Evolutionary conservation across 2,113 vertebrate species (phyloP).

Genomic region (Lucifuga dentata): DNA sequence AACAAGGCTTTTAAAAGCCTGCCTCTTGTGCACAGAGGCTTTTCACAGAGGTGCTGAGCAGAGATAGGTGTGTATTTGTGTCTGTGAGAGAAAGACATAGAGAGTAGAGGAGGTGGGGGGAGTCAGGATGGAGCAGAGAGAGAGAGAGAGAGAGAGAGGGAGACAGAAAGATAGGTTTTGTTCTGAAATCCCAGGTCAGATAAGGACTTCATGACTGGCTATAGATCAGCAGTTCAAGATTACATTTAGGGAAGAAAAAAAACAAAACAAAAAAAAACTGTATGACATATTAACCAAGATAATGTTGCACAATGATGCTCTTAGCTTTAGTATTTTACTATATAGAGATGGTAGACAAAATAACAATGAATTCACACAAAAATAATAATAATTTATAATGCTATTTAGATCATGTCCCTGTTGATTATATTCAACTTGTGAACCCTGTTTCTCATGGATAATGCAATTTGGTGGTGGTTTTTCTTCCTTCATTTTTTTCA

Average conservation of each 20-base stretch:
- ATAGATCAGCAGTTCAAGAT: conserved; percentile 45
- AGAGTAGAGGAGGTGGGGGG: not conserved
- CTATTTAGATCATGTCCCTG: too few species aligned
- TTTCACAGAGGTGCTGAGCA: conserved; percentile 42
- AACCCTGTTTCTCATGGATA: too few species aligned
- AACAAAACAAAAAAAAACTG: too few species aligned
- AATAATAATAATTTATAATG: too few species aligned
- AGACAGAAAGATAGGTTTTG: conserved; percentile 1
- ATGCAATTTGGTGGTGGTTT: too few species aligned
- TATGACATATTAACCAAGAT: too few species aligned
- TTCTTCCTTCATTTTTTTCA: too few species aligned
- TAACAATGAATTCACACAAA: too few species aligned
- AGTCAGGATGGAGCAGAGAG: conserved; percentile 10
- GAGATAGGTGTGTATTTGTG: conserved; percentile 18
- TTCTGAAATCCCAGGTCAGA: conserved; percentile 31
- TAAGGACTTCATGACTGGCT: conserved; percentile 26
- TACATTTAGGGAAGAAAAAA: not conserved
- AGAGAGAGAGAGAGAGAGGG: not conserved
- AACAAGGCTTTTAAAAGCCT: conserved; percentile 67
- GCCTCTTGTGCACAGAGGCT: conserved; percentile 36
- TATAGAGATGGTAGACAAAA: too few species aligned
- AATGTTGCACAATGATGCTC: too few species aligned
- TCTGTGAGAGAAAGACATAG: conserved; percentile 8
- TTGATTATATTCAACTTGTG: too few species aligned
- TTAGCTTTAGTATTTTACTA: too few species aligned